phyloP scores from a whole-genome alignment of 2,113 vertebrate genomes.

The Austrofundulus limnaeus region DNA sequence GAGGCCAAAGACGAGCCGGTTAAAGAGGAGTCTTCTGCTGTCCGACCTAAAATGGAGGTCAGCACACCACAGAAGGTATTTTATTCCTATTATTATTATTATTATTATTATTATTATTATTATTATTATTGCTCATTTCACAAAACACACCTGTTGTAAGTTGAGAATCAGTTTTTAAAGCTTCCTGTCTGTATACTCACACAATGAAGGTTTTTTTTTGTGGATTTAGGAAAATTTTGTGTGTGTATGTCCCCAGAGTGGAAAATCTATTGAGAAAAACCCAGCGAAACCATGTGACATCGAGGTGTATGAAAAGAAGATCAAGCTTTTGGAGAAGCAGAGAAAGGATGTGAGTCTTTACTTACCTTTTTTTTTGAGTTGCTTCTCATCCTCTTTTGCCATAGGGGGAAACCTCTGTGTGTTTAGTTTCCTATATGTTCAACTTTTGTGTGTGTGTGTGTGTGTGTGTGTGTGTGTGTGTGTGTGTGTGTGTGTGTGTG shows the following conservation, averaged over 20 bases:
- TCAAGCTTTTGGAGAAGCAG: constrained; percentile 96
- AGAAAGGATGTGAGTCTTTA: constrained; percentile 87
- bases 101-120: too few species aligned
- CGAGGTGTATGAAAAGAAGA: constrained; percentile 88
- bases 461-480: constrained; percentile 54
- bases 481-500: too few species aligned
- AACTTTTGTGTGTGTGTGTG: neutral
- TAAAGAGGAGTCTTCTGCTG: constrained; percentile 65
- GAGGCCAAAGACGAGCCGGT: constrained; percentile 70
- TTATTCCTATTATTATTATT: too few species aligned
- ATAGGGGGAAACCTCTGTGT: constrained; percentile 59
- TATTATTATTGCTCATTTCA: too few species aligned
- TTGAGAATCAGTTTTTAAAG: neutral
- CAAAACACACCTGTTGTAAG: too few species aligned
- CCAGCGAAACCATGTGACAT: constrained; percentile 75
- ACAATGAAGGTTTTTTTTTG: constrained; percentile 20
- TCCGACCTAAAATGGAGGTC: constrained; percentile 75
- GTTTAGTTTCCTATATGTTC: constrained; percentile 49
- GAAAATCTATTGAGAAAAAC: constrained; percentile 78
- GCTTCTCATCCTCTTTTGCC: constrained; percentile 53
- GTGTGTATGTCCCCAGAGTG: constrained; percentile 57
- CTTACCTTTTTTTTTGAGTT: constrained; percentile 9
- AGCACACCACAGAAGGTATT: constrained; percentile 84
- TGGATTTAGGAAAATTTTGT: constrained; percentile 46
- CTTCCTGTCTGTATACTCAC: neutral